phyloP scores from a whole-genome alignment of 2,797 vertebrate species.

The Macrochelys suwanniensis region DNA sequence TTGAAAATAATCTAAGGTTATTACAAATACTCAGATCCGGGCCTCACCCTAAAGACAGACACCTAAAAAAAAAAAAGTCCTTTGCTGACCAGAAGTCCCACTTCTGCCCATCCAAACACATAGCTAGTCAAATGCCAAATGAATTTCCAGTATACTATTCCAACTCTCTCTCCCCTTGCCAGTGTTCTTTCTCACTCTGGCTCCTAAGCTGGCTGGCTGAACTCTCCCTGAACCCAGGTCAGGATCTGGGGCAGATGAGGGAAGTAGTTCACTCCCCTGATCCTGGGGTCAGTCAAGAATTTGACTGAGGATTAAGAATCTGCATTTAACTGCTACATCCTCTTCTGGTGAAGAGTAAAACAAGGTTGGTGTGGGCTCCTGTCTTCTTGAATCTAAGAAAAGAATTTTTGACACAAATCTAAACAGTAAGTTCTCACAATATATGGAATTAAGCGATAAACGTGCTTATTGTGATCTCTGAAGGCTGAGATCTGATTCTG shows the following conservation, averaged over 20 bases:
- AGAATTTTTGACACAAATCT: neutral
- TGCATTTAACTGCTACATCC: slow-evolving; percentile 10
- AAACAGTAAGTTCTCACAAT: neutral
- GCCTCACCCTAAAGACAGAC: neutral
- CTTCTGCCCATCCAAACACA: neutral
- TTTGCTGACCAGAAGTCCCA: neutral
- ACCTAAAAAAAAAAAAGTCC: neutral
- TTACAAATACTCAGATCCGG: neutral
- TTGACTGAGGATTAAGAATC: slow-evolving; percentile 32
- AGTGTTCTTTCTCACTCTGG: neutral
- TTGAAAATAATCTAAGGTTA: no score
- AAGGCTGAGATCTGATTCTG: neutral
- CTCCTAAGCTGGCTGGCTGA: neutral
- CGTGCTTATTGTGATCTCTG: neutral
- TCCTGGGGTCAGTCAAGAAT: slow-evolving; percentile 45
- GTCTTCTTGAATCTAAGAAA: accelerated
- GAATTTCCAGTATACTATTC: neutral
- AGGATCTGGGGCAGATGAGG: slow-evolving; percentile 51
- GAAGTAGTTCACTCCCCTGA: slow-evolving; percentile 50
- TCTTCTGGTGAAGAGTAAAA: slow-evolving; percentile 23
- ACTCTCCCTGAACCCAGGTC: neutral
- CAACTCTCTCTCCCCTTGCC: neutral
- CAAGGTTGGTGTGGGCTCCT: neutral
- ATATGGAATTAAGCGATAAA: neutral
- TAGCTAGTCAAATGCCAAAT: neutral